Base-by-base conservation (phyloP, 2,113 vertebrate species). In the Myxocyprinus asiaticus region DNA sequence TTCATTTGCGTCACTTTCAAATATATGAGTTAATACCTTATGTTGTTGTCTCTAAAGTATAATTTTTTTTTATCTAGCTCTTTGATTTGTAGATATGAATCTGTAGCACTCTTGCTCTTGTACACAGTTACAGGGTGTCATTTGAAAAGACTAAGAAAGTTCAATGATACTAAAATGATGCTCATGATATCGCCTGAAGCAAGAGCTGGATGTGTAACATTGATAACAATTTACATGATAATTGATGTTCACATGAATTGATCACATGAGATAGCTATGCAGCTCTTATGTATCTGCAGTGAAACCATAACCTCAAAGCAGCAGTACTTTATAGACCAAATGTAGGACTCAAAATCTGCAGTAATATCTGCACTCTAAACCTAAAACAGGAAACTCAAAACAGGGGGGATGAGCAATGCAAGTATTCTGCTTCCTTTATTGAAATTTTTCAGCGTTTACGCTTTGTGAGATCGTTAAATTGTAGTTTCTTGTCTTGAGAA, bases 161-260 rank as follows among this genome's bases (percentile, higher is more conserved):
- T 74, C 12, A 63, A 9, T 62, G 71, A 62, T 33, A 14, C 45
- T 75, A 51, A 75, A 74, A 74, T 14, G 50, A 15, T 33, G 22
- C 22, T 33, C n/a, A 58, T 59, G 55, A 4, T 45, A 72, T 45
- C 6, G 55, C 33, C 71, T 62, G 58, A n/a, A 63, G 59, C 72
- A 42, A 44, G 59, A 63, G 10, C 7, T 33, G 62, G 45, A 59
- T 47, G n/a, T 71, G 68, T 71, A 71, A 44, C 56, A 43, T 42
- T 72, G 55, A 72, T 7, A 5, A 58, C 17, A 55, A 17, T 6
- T 33, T 33, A 33, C 1, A 33, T 33, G 22, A 33, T 33, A 33
- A 33, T 33, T 33, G 1, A 33, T 33, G 22, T 33, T 33, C 22
- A 33, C 22, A 33, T 33, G 22, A 33, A 33, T 33, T 33, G 22